Base-by-base conservation (phyloP, 2,797 vertebrate genomes). In the Melanotaenia nigrans region DNA sequence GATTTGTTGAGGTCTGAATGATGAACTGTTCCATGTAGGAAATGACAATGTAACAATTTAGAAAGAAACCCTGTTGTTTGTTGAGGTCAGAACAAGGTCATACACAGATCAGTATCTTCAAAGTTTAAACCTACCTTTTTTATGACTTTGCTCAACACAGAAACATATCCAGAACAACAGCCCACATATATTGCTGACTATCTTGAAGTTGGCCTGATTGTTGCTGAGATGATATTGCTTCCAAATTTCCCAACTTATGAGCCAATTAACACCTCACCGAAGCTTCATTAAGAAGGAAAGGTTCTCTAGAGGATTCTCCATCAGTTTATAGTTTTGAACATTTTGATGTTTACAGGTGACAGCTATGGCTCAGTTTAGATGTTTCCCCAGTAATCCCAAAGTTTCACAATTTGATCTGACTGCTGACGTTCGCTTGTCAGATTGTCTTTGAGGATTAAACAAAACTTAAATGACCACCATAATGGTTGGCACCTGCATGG, bases 11-110 rank as follows among this genome's bases (percentile, higher is more conserved):
- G 57, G 5, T n/a, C 42, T 24, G 65, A 47, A 73, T 75, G 71
- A 79, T 57, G 79, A 78, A 65, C 42, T 66, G 42, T 77, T 81
- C 28, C 49, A 78, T 40, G 35, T 33, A 38, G 32, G 61, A 75
- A 61, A 71, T 75, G 57, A 65, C 20, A 69, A 25, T 11, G 42
- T 40, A 55, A 45, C 47, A 65, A 18, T 58, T 58, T 42, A 62
- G 28, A 38, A 47, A 47, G 58, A 63, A 64, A 79, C 53, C 59
- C 24, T 49, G n/a, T 60, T 68, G 61, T 38, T 25, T 58, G n/a
- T 68, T 55, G 33, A 61, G 61, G 68, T 68, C 45, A 65, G 62
- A 73, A 78, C 47, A 53, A 12, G 30, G 30, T 68, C 64, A 7
- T 25, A 68, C 42, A 60, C 56, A 71, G 36, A 71, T 55, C 11